Conservation (phyloP, 2,888 invertebrate genomes). For the Nemoura dubitans region DNA sequence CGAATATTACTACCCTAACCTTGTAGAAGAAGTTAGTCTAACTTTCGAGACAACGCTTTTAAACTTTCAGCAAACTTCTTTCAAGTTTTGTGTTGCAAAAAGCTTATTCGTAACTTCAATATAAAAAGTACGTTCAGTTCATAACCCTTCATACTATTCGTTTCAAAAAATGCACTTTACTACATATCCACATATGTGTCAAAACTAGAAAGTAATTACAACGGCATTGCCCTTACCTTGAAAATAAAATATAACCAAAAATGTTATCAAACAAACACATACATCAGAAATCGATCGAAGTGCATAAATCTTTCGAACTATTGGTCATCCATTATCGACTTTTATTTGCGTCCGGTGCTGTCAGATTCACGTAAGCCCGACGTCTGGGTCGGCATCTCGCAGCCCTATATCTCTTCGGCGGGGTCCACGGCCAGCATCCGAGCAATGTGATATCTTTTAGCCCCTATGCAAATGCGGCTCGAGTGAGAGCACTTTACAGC, state of each 20-base stretch:
- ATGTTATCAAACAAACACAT: neutral
- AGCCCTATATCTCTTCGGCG: neutral
- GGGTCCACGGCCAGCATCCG: neutral
- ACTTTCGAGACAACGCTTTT: neutral
- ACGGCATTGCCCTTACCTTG: neutral
- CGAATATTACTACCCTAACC: neutral
- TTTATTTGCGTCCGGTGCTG: neutral
- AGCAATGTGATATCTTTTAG: conserved; percentile 4
- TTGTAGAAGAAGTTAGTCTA: neutral
- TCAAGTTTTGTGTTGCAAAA: neutral
- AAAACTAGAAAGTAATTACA: neutral
- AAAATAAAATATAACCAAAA: neutral
- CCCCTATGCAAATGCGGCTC: conserved; percentile 44
- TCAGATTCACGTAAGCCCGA: neutral
- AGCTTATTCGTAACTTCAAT: neutral
- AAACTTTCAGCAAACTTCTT: neutral
- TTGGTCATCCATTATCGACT: conserved; percentile 7
- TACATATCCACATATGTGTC: neutral
- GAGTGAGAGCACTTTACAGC: conserved; percentile 41
- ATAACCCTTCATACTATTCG: neutral
- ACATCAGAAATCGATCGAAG: conserved; percentile 9
- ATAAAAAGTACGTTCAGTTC: neutral
- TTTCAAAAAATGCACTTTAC: neutral
- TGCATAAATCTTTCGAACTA: neutral
- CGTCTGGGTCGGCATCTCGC: neutral